These are phyloP conservation scores for Rhagonycha fulva DNA, from an alignment of 2,888 invertebrate genomes.

Conservation along the genomic window DNA sequence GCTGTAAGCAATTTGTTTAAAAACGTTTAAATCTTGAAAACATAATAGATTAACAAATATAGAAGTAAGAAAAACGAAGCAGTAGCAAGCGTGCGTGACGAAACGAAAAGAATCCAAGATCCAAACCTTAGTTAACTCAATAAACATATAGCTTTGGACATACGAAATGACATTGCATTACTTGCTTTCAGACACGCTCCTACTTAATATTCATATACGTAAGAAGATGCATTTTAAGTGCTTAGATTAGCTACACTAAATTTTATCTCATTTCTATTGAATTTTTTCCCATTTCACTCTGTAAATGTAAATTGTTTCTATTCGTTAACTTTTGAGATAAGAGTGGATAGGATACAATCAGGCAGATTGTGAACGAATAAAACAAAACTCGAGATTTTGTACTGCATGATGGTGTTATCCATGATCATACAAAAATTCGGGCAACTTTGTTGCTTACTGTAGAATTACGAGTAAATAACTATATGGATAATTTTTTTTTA, in stretches of 20 bases:
- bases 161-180: conserved; percentile 37
- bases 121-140: conserved; percentile 37
- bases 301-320: neutral
- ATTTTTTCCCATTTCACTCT: neutral
- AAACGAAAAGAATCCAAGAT: conserved; percentile 29
- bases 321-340: neutral
- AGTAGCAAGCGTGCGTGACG: conserved; percentile 36
- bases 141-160: conserved; percentile 37
- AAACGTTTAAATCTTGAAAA: conserved; percentile 5
- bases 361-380: neutral
- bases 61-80: conserved; percentile 17
- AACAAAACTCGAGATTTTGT: neutral
- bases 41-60: conserved; percentile 6
- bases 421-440: neutral
- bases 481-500: too few relatives aligned
- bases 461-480: too few relatives aligned
- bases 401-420: neutral
- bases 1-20: conserved; percentile 15
- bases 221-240: conserved; percentile 40
- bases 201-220: conserved; percentile 41
- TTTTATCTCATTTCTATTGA: neutral
- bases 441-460: neutral
- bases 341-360: neutral
- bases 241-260: conserved; percentile 32
- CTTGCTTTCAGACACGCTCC: conserved; percentile 39